Evolutionary conservation across 1,140 invertebrate genomes (phyloP), one percentile per base, ranked within the genome.

Genomic region (Cepaea nemoralis): DNA sequence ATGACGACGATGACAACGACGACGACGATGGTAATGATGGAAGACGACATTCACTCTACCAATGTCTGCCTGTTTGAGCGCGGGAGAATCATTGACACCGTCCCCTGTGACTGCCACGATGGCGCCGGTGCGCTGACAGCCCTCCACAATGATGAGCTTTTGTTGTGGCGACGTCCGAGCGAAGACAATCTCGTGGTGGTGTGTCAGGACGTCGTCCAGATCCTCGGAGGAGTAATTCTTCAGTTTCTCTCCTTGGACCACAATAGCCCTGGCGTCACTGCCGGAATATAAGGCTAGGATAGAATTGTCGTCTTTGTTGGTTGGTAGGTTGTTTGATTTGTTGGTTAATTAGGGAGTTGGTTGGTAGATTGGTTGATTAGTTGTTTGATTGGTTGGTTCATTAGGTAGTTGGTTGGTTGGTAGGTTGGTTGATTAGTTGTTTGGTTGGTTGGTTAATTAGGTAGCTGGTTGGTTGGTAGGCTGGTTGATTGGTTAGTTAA

Each of bases 111-210:
- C 98, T 90, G 98, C 98, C 70, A 99, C 98, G 93, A 99, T 99
- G 89, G 97, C 96, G 82, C 98, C 97, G 93, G 97, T 95, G 85
- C 97, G 94, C 91, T 99, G 98, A 84, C 92, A 93, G 75, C 92
- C 98, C 93, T 99, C 98, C 63, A 99, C 98, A 91, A 99, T 99
- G 92, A 99, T 99, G 90, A 99, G 93, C 92, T 99, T 99, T 93
- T 99, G 98, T 92, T 99, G 98, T 24, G 98, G 98, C 42, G 98
- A 99, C 40, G 98, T 99, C 89, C 98, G 95, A 85, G 98, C 98
- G 93, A 99, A 99, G 84, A 99, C 98, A 92, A 99, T 99, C 94
- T 99, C 98, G 71, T 95, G 95, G 93, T 99, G 98, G 91, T 98
- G 96, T 93, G 94, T 87, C 82, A 99, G 93, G 89, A 99, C 97